Evolutionary conservation across 2,113 vertebrate genomes (phyloP).

Genomic region (Misgurnus anguillicaudatus): DNA sequence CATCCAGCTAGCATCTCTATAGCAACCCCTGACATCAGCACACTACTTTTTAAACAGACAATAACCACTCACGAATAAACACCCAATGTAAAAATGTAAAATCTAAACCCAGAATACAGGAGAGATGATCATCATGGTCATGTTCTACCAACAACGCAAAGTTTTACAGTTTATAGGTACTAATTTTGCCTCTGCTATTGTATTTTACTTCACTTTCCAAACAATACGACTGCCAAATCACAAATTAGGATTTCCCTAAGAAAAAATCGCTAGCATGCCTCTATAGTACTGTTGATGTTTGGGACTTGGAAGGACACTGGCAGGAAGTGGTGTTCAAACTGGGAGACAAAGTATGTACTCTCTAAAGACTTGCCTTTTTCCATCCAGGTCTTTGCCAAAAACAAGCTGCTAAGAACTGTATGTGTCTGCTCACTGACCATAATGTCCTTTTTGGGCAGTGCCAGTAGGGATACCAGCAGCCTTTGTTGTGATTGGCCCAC

Average conservation of each 20-base stretch:
- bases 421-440: slow-evolving; percentile 54
- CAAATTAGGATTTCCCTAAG: slow-evolving; percentile 19
- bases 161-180: too few species aligned
- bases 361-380: slow-evolving; percentile 40
- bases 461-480: slow-evolving; percentile 26
- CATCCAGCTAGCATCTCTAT: too few species aligned
- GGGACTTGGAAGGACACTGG: slow-evolving; percentile 33
- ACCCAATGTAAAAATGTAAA: too few species aligned
- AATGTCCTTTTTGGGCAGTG: slow-evolving; percentile 52
- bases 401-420: slow-evolving; percentile 48
- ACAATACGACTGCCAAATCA: neutral
- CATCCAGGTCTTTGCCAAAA: slow-evolving; percentile 52
- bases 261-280: slow-evolving; percentile 5
- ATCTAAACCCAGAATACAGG: too few species aligned
- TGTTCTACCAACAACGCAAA: too few species aligned
- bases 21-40: too few species aligned
- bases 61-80: too few species aligned
- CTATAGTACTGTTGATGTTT: slow-evolving; percentile 18
- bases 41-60: too few species aligned
- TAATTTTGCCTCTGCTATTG: neutral
- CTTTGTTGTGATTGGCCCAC: slow-evolving; percentile 36
- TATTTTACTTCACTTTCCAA: neutral
- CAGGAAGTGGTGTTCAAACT: slow-evolving; percentile 36
- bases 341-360: slow-evolving; percentile 38
- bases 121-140: too few species aligned